Percentiles rank a stretch among this genome's conserved stretches.
Conservation (phyloP, 2,797 vertebrate species). For the Typhlichthys eigenmanni region DNA sequence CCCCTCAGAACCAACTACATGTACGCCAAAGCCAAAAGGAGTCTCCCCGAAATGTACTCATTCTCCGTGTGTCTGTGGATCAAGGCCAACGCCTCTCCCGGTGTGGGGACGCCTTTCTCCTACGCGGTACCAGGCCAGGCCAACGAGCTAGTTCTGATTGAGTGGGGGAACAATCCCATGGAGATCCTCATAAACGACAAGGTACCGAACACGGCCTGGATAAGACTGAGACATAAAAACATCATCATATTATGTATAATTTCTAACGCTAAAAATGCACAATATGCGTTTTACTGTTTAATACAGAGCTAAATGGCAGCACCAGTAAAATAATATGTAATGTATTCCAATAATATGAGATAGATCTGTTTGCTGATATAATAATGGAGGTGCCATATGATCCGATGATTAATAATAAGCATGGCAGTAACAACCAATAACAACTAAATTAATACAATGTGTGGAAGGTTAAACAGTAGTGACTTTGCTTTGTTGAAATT, state of each 20-base stretch:
- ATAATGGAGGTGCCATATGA: no score
- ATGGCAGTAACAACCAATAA: neutral
- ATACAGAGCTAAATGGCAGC: no score
- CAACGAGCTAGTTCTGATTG: conserved; percentile 94
- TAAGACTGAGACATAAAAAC: neutral
- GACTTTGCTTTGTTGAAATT: neutral
- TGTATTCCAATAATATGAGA: neutral
- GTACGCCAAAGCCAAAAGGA: conserved; percentile 94
- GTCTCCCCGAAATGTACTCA: conserved; percentile 96
- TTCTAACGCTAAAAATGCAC: neutral
- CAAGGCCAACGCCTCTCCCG: conserved; percentile 90
- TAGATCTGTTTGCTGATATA: no score
- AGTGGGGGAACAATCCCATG: conserved; percentile 99
- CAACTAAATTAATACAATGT: neutral
- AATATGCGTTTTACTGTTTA: neutral
- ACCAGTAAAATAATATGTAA: neutral
- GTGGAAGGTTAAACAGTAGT: conserved; percentile 27
- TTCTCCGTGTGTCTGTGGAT: conserved; percentile 97
- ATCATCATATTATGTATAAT: neutral
- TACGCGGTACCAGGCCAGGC: conserved; percentile 92
- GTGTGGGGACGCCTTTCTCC: conserved; percentile 94
- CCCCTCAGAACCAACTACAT: conserved; percentile 96
- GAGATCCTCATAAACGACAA: conserved; percentile 98
- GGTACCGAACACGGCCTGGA: conserved; percentile 64
- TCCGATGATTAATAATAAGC: no score